Evolutionary conservation across 2,797 vertebrate species (phyloP).

Genomic region (Zenarchopterus dispar): DNA sequence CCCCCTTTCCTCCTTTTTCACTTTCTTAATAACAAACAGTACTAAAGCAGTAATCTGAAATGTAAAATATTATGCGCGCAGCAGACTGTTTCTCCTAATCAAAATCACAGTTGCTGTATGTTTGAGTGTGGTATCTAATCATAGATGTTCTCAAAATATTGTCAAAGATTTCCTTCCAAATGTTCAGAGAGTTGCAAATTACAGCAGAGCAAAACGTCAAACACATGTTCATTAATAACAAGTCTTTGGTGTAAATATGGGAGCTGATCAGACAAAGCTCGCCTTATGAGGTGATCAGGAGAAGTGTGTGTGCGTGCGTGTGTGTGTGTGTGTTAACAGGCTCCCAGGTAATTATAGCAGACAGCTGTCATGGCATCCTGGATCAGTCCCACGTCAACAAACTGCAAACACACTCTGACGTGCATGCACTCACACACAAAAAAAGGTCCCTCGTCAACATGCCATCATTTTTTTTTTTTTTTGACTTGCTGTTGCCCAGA

Average conservation of each 20-base stretch:
- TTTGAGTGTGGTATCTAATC: slow-evolving; percentile 28
- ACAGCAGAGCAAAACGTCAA: slow-evolving; percentile 42
- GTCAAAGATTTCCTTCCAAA: slow-evolving; percentile 44
- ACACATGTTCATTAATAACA: slow-evolving; percentile 74
- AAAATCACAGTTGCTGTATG: slow-evolving; percentile 18
- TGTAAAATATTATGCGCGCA: slow-evolving; percentile 28
- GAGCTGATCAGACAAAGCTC: slow-evolving; percentile 72
- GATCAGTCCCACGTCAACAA: slow-evolving; percentile 78
- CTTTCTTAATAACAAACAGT: slow-evolving; percentile 1
- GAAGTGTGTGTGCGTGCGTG: slow-evolving; percentile 14
- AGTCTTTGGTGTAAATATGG: slow-evolving; percentile 73
- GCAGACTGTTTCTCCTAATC: slow-evolving; percentile 37
- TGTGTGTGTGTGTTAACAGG: slow-evolving; percentile 51
- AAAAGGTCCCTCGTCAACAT: slow-evolving; percentile 55
- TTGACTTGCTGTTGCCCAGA: slow-evolving; percentile 54
- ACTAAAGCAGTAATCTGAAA: slow-evolving; percentile 30
- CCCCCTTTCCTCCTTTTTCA: not conserved
- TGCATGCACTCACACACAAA: slow-evolving; percentile 10
- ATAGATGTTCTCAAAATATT: slow-evolving; percentile 43
- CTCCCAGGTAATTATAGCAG: slow-evolving; percentile 80
- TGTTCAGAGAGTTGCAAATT: slow-evolving; percentile 50
- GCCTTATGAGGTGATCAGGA: slow-evolving; percentile 72
- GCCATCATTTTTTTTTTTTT: slow-evolving; percentile 32
- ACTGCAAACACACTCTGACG: slow-evolving; percentile 44
- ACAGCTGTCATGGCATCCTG: slow-evolving; percentile 79